Evolutionary conservation across 2,888 invertebrate genomes (phyloP).

Genomic region (Amiota minor): DNA sequence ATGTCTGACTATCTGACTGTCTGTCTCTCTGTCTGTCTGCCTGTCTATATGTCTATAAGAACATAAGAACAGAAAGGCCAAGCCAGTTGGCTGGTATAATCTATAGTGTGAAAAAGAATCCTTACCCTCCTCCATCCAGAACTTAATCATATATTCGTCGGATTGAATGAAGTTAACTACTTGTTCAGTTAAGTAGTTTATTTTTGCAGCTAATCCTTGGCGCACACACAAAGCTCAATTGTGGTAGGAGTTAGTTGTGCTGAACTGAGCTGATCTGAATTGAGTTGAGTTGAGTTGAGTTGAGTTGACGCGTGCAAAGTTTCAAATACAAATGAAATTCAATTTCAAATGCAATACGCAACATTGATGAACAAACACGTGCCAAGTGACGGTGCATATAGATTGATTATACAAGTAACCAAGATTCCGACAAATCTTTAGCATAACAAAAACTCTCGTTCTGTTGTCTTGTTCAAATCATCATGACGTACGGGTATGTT

Average conservation of each 20-base stretch:
- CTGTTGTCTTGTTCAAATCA: conserved; percentile 55
- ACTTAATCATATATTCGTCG: not conserved
- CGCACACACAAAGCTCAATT: conserved; percentile 41
- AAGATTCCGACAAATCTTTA: conserved; percentile 45
- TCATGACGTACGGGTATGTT: not conserved
- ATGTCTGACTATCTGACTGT: not conserved
- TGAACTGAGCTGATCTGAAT: not conserved
- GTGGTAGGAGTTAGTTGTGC: conserved; percentile 35
- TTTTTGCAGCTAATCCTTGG: conserved; percentile 48
- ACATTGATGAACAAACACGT: conserved; percentile 46
- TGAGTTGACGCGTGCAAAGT: conserved; percentile 30
- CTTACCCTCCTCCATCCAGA: not conserved
- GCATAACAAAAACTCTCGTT: conserved; percentile 60
- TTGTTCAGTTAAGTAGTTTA: conserved; percentile 70
- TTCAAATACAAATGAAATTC: conserved; percentile 57
- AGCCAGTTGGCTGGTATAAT: conserved; percentile 27
- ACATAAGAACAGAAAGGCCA: no score
- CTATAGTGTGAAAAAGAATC: conserved; percentile 16
- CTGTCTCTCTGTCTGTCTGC: not conserved
- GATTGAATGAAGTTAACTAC: conserved; percentile 56
- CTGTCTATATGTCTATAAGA: no score
- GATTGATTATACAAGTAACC: conserved; percentile 23
- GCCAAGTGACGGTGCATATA: conserved; percentile 53
- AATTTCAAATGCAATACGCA: conserved; percentile 61
- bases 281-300: conserved; percentile 2